A percentile compares a stretch with the other conserved stretches of the same genome.
phyloP scores from a whole-genome alignment of 2,113 vertebrate species.

The Leucopsar rothschildi region DNA sequence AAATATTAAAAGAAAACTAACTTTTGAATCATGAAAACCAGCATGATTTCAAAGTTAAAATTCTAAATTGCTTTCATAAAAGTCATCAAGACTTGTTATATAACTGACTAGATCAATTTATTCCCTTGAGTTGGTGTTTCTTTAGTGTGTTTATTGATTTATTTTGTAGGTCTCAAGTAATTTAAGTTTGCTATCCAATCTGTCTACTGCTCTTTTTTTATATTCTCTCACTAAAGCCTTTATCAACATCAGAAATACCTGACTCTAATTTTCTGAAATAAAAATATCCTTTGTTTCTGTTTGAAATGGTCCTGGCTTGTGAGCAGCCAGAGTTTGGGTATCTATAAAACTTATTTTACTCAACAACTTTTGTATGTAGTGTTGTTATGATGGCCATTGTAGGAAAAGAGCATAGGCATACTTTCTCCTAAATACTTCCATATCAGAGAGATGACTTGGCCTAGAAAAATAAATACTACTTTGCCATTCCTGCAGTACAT shows the following conservation, averaged over 20 bases:
- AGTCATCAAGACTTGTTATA: conserved; percentile 53
- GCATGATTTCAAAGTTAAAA: conserved; percentile 70
- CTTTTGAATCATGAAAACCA: conserved; percentile 47
- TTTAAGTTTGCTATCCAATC: conserved; percentile 59
- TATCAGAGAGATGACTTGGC: not conserved
- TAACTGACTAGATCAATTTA: conserved; percentile 71
- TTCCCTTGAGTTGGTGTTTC: conserved; percentile 52
- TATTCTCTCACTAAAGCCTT: conserved; percentile 48
- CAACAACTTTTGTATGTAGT: not conserved
- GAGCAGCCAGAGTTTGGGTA: not conserved
- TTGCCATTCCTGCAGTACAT: not conserved
- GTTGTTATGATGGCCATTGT: not conserved
- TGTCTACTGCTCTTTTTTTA: conserved; percentile 61
- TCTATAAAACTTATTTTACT: not conserved
- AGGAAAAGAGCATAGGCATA: not conserved
- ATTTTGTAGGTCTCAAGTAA: conserved; percentile 66
- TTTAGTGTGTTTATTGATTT: conserved; percentile 72
- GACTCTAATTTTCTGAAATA: conserved; percentile 9
- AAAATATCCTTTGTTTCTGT: conserved; percentile 61
- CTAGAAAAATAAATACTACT: not conserved
- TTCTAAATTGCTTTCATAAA: conserved; percentile 52
- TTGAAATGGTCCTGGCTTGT: conserved; percentile 31
- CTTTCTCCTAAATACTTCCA: not conserved
- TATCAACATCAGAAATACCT: conserved; percentile 54
- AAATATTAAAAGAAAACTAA: conserved; percentile 64